Percentiles rank a stretch among this genome's conserved stretches.
Evolutionary conservation across 2,113 vertebrate species (phyloP).

Genomic region (Uria aalge): DNA sequence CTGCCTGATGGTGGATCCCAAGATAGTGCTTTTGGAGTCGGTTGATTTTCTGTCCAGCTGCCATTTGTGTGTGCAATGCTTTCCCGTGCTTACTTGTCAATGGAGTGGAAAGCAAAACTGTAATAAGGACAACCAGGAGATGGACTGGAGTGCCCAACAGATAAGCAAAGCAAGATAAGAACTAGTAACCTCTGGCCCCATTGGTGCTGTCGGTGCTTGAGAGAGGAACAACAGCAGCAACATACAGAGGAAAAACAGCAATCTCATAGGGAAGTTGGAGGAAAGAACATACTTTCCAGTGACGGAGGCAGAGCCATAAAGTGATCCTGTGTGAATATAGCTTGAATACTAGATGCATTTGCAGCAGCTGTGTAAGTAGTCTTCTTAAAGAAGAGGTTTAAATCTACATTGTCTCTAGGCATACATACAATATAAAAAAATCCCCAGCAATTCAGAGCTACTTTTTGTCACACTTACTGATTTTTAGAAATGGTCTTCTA

Average conservation of each 20-base stretch:
- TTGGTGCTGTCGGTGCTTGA: neutral
- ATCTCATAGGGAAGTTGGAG: neutral
- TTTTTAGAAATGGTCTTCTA: neutral
- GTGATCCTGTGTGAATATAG: neutral
- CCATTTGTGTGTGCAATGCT: neutral
- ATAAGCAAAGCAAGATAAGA: neutral
- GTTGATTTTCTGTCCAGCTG: neutral
- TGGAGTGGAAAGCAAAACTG: neutral
- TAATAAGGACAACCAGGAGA: neutral
- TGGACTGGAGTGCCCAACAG: neutral
- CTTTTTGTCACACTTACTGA: neutral
- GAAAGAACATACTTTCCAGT: neutral
- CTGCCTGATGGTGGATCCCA: neutral
- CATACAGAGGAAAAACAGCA: neutral
- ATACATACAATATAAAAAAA: neutral
- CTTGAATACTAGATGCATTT: neutral
- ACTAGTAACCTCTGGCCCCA: neutral
- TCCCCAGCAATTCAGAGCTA: neutral
- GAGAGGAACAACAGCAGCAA: neutral
- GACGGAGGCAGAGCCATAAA: neutral
- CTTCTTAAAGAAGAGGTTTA: neutral
- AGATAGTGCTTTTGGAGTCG: neutral
- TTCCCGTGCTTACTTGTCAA: neutral
- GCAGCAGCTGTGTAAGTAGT: neutral
- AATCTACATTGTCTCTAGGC: neutral